Evolutionary conservation across 1,140 invertebrate genomes (phyloP), one percentile per base, ranked within the genome.

Genomic region (Zaprionus nigranus): DNA sequence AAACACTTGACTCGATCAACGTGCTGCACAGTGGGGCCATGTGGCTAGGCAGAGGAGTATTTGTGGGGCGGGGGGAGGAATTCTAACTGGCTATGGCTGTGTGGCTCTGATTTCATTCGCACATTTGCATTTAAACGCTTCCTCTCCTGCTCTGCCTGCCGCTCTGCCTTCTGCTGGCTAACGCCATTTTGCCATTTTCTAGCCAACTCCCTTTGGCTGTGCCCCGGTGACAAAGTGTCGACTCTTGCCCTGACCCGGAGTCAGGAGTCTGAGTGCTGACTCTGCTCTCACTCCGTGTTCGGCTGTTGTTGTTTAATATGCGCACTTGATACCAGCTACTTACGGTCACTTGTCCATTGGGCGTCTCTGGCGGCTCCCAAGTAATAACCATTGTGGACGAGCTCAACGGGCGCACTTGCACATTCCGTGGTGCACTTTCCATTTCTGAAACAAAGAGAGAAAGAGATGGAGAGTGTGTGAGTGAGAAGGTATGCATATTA

Each of bases 331-430:
- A 66, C 58, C 65, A 78, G 78, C 63, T 90, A 93, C 95, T 94
- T 94, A 99, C 98, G 93, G 97, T 98, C 67, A 99, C 97, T 95
- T 98, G 96, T 79, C 98, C 99, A 93, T 99, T 99, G 17, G 98
- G 98, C 78, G 97, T 98, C 93, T 99, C 98, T 22, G 98, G 98
- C 92, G 98, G 97, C 90, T 98, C 97, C 99, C 99, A 99, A 88
- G 98, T 97, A 84, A 99, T 98, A 64, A 95, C 96, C 95, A 99
- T 98, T 17, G 98, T 99, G 90, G 96, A 98, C 15, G 98, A 97
- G 92, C 98, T 99, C 49, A 99, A 94, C 15, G 98, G 97, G 58
- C 97, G 94, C 46, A 98, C 98, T 94, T 97, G 96, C 15, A 99
- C 97, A 93, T 98, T 98, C 67, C 96, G 94, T 34, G 99, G 98